Percentiles rank a stretch among this genome's conserved stretches.
phyloP scores from a whole-genome alignment of 2,888 invertebrate genomes.

The Caenorhabditis zanzibari region DNA sequence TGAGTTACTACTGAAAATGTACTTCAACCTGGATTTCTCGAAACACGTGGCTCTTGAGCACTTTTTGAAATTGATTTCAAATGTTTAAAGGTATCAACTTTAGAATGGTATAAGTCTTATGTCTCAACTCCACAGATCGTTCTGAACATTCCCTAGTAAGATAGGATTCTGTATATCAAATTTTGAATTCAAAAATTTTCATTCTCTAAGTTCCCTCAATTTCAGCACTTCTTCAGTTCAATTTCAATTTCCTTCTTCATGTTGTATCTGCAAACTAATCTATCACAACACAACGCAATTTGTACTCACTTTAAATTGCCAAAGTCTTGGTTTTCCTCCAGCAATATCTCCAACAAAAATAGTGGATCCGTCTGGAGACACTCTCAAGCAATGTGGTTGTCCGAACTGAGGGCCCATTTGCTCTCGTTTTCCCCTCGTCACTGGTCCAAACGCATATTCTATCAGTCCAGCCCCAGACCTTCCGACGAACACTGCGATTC shows the following conservation, averaged over 20 bases:
- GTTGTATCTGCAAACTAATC: too few species aligned
- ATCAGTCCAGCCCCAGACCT: slow-evolving; percentile 71
- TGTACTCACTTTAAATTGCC: slow-evolving; percentile 77
- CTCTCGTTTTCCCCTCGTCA: slow-evolving; percentile 42
- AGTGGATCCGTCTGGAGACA: slow-evolving; percentile 87
- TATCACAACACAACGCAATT: too few species aligned
- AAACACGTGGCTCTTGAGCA: too few species aligned
- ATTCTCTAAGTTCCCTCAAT: background rate
- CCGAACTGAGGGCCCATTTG: slow-evolving; percentile 84
- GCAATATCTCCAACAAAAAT: slow-evolving; percentile 90
- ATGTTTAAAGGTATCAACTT: too few species aligned
- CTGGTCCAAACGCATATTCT: slow-evolving; percentile 72
- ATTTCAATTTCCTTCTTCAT: background rate
- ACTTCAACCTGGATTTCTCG: too few species aligned
- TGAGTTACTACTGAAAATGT: too few species aligned
- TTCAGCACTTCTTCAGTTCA: background rate
- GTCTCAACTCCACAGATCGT: too few species aligned
- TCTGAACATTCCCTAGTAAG: too few species aligned
- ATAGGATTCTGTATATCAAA: too few species aligned
- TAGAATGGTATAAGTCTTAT: too few species aligned
- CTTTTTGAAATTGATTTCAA: too few species aligned
- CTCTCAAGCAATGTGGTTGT: slow-evolving; percentile 90
- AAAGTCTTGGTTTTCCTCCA: slow-evolving; percentile 86
- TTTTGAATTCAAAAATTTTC: too few species aligned
- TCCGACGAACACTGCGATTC: slow-evolving; percentile 69